Evolutionary conservation across 2,797 vertebrate species (phyloP).

Genomic region (Bovichtus diacanthus): DNA sequence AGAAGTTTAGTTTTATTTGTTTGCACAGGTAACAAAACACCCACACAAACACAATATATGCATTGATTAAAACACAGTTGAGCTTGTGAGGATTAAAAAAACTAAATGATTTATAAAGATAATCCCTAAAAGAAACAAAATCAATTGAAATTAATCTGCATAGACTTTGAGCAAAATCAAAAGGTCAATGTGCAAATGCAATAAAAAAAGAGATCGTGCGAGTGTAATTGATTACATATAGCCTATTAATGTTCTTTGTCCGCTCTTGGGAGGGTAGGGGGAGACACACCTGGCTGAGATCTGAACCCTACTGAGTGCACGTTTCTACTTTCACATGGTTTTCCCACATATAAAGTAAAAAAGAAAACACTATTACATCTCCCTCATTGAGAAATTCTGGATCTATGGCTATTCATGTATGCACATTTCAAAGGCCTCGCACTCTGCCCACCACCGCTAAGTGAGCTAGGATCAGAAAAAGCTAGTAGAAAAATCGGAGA

Average conservation of each 20-base stretch:
- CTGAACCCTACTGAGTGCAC: too few species aligned
- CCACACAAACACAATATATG: neutral
- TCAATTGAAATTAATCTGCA: neutral
- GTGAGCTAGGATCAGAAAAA: too few species aligned
- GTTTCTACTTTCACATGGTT: too few species aligned
- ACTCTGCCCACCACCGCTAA: too few species aligned
- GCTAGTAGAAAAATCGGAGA: too few species aligned
- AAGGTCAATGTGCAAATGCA: neutral
- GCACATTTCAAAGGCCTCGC: too few species aligned
- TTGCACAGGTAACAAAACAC: neutral
- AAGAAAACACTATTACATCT: too few species aligned
- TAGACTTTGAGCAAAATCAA: neutral
- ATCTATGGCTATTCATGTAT: too few species aligned
- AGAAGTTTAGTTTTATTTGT: constrained; percentile 7
- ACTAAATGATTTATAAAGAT: neutral
- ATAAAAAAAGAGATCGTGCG: neutral
- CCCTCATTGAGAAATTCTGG: too few species aligned
- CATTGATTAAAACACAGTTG: neutral
- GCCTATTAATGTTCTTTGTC: constrained; percentile 30
- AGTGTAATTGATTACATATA: constrained; percentile 37
- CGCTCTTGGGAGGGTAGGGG: too few species aligned
- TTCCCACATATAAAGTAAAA: too few species aligned
- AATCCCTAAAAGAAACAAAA: neutral
- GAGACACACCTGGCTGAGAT: too few species aligned
- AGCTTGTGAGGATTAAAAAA: neutral